These are phyloP conservation scores for Porites rus DNA, from an alignment of 92 coral and sea anemone genomes.

Conservation along the genomic window DNA sequence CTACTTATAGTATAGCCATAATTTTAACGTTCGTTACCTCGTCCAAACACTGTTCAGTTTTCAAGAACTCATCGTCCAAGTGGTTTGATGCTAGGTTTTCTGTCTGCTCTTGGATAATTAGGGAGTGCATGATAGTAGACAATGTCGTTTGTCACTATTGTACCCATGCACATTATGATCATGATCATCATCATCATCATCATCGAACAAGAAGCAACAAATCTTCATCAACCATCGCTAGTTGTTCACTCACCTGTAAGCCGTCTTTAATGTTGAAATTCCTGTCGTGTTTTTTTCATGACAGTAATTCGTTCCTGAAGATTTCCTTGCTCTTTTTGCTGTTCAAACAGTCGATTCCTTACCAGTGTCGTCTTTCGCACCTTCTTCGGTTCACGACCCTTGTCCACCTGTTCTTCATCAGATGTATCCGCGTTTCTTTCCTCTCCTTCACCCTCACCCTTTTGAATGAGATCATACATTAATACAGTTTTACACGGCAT, in stretches of 20 bases:
- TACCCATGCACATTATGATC: neutral
- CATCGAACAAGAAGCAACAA: neutral
- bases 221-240: no score
- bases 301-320: constrained; percentile 68
- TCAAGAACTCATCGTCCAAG: constrained; percentile 1
- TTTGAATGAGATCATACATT: no score
- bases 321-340: constrained; percentile 31
- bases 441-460: neutral
- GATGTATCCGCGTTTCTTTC: neutral
- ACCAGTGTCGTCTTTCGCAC: constrained; percentile 6
- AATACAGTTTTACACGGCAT: no score
- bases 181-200: no score
- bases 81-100: constrained; percentile 22
- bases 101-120: constrained; percentile 37
- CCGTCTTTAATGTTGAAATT: constrained; percentile 71
- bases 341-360: constrained; percentile 8
- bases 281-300: constrained; percentile 76
- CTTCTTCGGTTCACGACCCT: neutral
- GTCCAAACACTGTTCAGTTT: constrained; percentile 36
- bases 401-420: constrained; percentile 2
- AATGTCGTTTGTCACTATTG: no score
- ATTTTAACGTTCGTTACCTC: neutral
- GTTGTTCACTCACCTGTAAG: constrained; percentile 62
- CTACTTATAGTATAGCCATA: no score
- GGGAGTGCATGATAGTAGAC: no score